Percentiles rank a stretch among this genome's conserved stretches.
phyloP scores from a whole-genome alignment of 2,888 invertebrate species.

The Oscheius sp. region DNA sequence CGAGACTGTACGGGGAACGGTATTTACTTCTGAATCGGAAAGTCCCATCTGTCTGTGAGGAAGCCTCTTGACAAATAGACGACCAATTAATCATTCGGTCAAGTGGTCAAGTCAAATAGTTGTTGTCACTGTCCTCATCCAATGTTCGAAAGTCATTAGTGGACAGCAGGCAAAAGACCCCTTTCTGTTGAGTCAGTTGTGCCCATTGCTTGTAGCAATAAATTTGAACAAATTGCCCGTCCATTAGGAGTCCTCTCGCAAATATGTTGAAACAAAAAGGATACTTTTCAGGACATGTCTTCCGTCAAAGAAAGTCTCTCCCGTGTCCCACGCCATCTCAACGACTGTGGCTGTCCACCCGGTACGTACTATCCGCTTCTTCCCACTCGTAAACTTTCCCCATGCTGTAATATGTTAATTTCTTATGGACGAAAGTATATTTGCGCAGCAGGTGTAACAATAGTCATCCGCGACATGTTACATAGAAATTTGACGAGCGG shows the following conservation, averaged over 20 bases:
- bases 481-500: conserved; percentile 25
- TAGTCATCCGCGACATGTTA: conserved; percentile 30
- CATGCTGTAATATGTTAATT: conserved; percentile 34
- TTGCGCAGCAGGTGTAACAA: conserved; percentile 21
- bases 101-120: conserved; percentile 26
- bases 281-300: conserved; percentile 10
- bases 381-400: too few species aligned
- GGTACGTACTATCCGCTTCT: conserved; percentile 14
- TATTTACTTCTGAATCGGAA: background rate
- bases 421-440: background rate
- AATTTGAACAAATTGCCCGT: conserved; percentile 35
- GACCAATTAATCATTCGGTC: conserved; percentile 33
- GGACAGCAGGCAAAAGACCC: background rate
- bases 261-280: background rate
- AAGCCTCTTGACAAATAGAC: conserved; percentile 15
- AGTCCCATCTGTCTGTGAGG: conserved; percentile 14
- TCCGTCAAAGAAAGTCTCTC: background rate
- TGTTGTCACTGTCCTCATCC: background rate
- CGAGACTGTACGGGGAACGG: conserved; percentile 10
- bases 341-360: conserved; percentile 35
- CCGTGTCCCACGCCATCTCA: conserved; percentile 1
- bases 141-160: too few species aligned
- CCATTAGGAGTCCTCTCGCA: conserved; percentile 9
- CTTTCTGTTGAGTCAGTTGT: conserved; percentile 13
- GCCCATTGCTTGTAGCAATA: conserved; percentile 37